Evolutionary conservation across 2,113 vertebrate genomes (phyloP).

Genomic region (Gallinago jamesoni): DNA sequence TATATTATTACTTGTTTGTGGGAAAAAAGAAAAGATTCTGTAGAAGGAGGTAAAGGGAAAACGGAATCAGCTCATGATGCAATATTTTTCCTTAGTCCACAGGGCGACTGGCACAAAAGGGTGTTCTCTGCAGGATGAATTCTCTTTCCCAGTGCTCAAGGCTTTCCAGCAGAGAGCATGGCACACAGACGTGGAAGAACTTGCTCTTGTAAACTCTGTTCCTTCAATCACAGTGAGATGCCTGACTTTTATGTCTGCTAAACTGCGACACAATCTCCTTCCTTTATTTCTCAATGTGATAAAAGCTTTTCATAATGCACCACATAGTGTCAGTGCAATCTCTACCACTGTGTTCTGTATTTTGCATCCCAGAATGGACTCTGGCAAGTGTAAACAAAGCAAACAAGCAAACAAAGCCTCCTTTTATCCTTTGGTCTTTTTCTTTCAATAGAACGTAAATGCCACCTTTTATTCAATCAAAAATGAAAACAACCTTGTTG

Average conservation of each 20-base stretch:
- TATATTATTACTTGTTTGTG: not conserved
- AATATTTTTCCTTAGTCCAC: not conserved
- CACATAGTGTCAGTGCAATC: not conserved
- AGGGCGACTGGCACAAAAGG: not conserved
- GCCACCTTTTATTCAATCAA: constrained; percentile 5
- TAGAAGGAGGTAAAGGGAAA: not conserved
- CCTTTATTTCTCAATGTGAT: constrained; percentile 9
- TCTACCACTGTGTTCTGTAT: not conserved
- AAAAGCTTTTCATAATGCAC: constrained; percentile 30
- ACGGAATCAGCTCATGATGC: not conserved
- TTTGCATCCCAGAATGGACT: constrained; percentile 1
- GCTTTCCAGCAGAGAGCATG: not conserved
- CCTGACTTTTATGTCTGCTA: not conserved
- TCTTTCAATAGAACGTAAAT: not conserved
- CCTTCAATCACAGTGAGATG: not conserved
- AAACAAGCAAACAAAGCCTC: not conserved
- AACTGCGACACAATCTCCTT: not conserved
- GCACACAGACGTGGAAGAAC: not conserved
- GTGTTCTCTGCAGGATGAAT: not conserved
- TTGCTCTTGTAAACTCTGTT: not conserved
- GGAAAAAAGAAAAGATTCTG: not conserved
- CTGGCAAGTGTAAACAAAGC: not conserved
- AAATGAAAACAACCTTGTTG: not conserved
- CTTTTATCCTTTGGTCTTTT: not conserved
- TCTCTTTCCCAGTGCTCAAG: not conserved